Percentiles rank a stretch among this genome's conserved stretches.
These are phyloP conservation scores for Dicyrtomina minuta DNA, from an alignment of 2,888 invertebrate species.

Conservation along the genomic window DNA sequence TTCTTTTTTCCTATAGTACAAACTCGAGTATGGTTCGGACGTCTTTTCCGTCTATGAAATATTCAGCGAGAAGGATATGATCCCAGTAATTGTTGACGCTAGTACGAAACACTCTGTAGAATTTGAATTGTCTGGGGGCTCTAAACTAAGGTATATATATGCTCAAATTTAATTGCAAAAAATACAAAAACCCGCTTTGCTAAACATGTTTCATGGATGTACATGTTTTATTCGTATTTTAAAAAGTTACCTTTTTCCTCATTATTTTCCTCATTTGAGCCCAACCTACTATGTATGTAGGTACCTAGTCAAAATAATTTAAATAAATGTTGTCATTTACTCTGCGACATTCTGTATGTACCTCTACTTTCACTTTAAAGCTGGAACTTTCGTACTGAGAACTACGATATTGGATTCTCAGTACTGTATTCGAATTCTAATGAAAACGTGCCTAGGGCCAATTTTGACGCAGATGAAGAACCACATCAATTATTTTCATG, in stretches of 20 bases:
- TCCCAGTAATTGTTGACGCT: conserved; percentile 22
- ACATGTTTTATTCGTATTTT: no score
- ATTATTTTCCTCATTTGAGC: no score
- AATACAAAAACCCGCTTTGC: no score
- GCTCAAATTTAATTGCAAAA: not conserved
- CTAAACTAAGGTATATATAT: conserved; percentile 10
- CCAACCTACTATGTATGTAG: no score
- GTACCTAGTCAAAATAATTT: no score
- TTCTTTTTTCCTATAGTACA: conserved; percentile 16
- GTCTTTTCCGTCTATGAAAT: not conserved
- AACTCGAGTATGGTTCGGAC: conserved; percentile 5
- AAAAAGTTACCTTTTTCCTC: no score
- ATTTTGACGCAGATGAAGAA: no score
- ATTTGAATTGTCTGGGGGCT: not conserved
- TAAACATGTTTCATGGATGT: no score
- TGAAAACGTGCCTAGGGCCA: no score
- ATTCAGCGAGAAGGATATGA: conserved; percentile 9
- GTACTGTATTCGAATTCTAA: no score
- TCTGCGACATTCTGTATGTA: no score
- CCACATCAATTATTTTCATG: not conserved
- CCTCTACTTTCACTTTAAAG: conserved; percentile 5
- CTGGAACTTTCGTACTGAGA: conserved; percentile 29
- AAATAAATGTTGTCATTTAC: no score
- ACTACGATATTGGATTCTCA: conserved; percentile 35
- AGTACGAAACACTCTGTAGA: conserved; percentile 13